A percentile compares a stretch with the other conserved stretches of the same genome.
phyloP scores from a whole-genome alignment of 2,797 vertebrate species.

The Gouania willdenowi region DNA sequence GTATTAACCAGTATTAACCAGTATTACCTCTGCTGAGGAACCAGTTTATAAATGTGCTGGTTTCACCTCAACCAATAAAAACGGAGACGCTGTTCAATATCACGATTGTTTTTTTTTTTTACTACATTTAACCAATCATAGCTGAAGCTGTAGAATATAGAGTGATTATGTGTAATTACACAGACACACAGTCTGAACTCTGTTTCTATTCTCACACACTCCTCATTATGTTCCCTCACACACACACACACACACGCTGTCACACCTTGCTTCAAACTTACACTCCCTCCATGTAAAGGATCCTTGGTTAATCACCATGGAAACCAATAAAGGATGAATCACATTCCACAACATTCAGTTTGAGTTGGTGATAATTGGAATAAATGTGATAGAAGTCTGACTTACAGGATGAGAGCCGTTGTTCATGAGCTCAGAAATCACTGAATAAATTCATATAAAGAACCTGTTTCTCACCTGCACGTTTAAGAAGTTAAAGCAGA shows the following conservation, averaged over 20 bases:
- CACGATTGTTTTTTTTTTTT: conserved; percentile 38
- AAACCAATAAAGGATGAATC: conserved; percentile 37
- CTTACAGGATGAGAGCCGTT: too few species aligned
- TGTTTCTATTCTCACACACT: conserved; percentile 6
- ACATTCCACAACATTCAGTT: conserved; percentile 39
- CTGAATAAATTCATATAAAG: too few species aligned
- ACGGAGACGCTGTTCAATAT: conserved; percentile 28
- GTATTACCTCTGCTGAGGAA: conserved; percentile 18
- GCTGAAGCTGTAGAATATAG: conserved; percentile 11
- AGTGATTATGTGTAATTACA: conserved; percentile 51
- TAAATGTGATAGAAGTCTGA: conserved; percentile 39
- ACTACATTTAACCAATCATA: conserved; percentile 28
- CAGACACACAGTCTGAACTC: conserved; percentile 10
- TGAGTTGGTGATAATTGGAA: conserved; percentile 31
- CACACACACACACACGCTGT: conserved; percentile 21
- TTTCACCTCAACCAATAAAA: conserved; percentile 46
- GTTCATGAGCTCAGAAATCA: too few species aligned
- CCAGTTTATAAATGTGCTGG: conserved; percentile 1
- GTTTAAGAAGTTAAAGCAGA: too few species aligned
- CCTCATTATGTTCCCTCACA: conserved; percentile 33
- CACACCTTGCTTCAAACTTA: conserved; percentile 35
- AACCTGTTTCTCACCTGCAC: too few species aligned
- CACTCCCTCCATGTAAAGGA: conserved; percentile 15
- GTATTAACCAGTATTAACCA: conserved; percentile 51
- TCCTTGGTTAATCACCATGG: conserved; percentile 49